Percentiles rank a stretch among this genome's conserved stretches.
These are phyloP conservation scores for Onychostoma macrolepis DNA, from an alignment of 2,113 vertebrate genomes.

Conservation along the genomic window DNA sequence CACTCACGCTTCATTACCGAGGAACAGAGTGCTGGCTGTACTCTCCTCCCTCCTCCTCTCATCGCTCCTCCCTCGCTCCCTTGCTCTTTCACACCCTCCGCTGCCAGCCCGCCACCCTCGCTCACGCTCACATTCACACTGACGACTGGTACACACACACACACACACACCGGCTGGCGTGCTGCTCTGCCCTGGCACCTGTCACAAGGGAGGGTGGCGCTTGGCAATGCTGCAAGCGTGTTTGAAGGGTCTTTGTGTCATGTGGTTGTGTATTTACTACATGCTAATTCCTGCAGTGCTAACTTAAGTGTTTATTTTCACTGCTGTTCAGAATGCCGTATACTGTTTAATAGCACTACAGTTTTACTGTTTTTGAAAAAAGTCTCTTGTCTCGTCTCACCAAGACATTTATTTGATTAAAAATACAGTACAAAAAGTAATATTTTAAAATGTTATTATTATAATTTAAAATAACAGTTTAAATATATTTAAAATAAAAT, in stretches of 20 bases:
- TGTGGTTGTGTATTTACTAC: constrained; percentile 1
- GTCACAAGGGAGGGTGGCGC: neutral
- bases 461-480: neutral
- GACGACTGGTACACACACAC: constrained; percentile 24
- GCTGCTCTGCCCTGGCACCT: constrained; percentile 27
- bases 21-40: constrained; percentile 47
- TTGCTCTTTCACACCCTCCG: constrained; percentile 46
- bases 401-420: neutral
- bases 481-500: neutral
- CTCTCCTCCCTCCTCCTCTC: constrained; percentile 19
- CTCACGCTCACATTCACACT: neutral
- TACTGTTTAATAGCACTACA: neutral
- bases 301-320: neutral
- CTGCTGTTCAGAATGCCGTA: neutral
- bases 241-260: constrained; percentile 16
- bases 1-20: constrained; percentile 55
- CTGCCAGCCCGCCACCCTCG: constrained; percentile 33
- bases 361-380: neutral
- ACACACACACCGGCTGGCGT: constrained; percentile 8
- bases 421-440: too few species aligned
- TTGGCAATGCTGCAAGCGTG: neutral
- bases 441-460: neutral
- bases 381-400: neutral
- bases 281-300: neutral
- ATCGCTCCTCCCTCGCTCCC: constrained; percentile 27